phyloP scores from a whole-genome alignment of 2,888 invertebrate genomes.

The Calameuta filiformis region DNA sequence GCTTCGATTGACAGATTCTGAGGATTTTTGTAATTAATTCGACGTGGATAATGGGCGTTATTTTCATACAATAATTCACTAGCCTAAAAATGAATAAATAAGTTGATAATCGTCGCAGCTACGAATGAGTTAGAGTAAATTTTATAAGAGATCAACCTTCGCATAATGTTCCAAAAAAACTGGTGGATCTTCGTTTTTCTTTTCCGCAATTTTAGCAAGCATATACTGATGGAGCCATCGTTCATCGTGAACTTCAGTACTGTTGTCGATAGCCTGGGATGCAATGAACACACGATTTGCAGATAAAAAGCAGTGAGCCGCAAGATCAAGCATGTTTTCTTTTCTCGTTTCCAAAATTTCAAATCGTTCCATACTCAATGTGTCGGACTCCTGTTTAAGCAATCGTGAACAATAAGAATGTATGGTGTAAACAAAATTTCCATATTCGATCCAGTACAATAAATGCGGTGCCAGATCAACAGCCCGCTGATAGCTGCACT shows the following conservation, averaged over 20 bases:
- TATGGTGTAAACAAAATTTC: constrained; percentile 88
- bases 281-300: constrained; percentile 74
- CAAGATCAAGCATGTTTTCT: constrained; percentile 81
- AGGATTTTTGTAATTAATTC: constrained; percentile 87
- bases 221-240: constrained; percentile 94
- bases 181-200: constrained; percentile 79
- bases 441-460: constrained; percentile 90
- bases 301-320: constrained; percentile 81
- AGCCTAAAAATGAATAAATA: constrained; percentile 68
- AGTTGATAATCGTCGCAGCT: not conserved
- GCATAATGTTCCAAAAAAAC: constrained; percentile 84
- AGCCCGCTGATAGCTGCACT: constrained; percentile 85
- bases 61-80: constrained; percentile 81
- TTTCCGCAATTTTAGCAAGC: constrained; percentile 95
- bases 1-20: constrained; percentile 89
- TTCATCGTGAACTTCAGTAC: constrained; percentile 79
- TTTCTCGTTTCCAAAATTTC: constrained; percentile 81
- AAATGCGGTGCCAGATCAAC: constrained; percentile 80
- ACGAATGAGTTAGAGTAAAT: not conserved
- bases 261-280: constrained; percentile 68
- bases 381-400: constrained; percentile 83
- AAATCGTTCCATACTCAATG: constrained; percentile 79
- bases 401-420: constrained; percentile 91
- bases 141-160: constrained; percentile 65
- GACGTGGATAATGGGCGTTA: constrained; percentile 85